Base-by-base conservation (phyloP, 1,140 invertebrate species). In the Bombus turneri region DNA sequence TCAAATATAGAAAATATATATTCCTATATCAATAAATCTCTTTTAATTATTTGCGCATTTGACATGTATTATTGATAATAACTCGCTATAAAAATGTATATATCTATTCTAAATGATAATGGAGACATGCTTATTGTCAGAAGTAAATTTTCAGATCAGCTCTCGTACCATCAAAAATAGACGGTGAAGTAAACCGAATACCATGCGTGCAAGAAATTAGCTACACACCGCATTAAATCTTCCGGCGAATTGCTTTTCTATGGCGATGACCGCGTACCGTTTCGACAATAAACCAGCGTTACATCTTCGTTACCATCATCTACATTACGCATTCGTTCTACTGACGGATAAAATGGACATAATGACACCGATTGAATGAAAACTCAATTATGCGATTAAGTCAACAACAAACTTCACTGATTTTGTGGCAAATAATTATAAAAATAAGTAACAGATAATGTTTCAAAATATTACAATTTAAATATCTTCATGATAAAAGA, bases 141-240 rank as follows among this genome's bases (percentile, higher is more conserved):
- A 39, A 59, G 83, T 64, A 85, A 80, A 80, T 34, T 34, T 68
- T 53, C 37, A 37, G 66, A 84, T 79, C 31, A 62, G 53, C 25
- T 59, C 25, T 57, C 39, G 37, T 31, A 39, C 83, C 10, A 64
- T 72, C 77, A 41, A 80, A 85, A 85, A 85, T 85, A 85, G 83
- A 79, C 43, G 25, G 68, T 64, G 76, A 80, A 80, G 68, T 85
- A 85, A 85, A 85, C 83, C 83, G 57, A 85, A 85, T 85, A 85
- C 39, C 77, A 73, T 64, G 66, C 68, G 76, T 71, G 41, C 41
- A 71, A 79, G 83, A 80, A 80, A 80, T 80, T 80, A 85, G 68
- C 68, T 72, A 80, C 83, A 85, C 47, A 80, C 22, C 41, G 41
- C 53, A 39, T 84, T 84, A 79, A 84, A 80, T 80, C 66, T 71